These are phyloP conservation scores for Miichthys miiuy DNA, from an alignment of 2,797 vertebrate genomes.

Conservation along the genomic window DNA sequence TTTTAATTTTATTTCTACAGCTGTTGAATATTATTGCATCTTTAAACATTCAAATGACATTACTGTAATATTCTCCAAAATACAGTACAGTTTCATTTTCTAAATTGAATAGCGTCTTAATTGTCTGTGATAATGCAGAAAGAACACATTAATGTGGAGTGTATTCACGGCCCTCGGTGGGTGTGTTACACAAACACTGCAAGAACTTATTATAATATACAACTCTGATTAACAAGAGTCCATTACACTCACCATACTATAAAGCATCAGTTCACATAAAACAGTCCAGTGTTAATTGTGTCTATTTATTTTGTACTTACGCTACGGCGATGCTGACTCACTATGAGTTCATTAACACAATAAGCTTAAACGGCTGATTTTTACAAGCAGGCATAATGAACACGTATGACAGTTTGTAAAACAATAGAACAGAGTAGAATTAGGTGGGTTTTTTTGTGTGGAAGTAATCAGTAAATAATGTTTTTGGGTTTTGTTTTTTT, in stretches of 20 bases:
- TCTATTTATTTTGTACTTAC: constrained; percentile 11
- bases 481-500: not conserved
- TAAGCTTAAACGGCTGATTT: not conserved
- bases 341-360: not conserved
- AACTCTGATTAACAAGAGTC: constrained; percentile 16
- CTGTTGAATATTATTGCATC: not conserved
- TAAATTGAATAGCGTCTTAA: constrained; percentile 27
- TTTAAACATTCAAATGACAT: constrained; percentile 9
- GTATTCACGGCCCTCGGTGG: constrained; percentile 18
- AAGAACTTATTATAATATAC: not conserved
- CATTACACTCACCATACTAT: constrained; percentile 12
- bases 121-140: constrained; percentile 9
- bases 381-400: not conserved
- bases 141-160: not conserved
- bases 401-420: not conserved
- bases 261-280: constrained; percentile 22
- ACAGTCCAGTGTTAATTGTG: constrained; percentile 21
- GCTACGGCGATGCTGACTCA: not conserved
- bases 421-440: not conserved
- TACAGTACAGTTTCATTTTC: constrained; percentile 19
- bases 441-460: not conserved
- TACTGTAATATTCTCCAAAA: not conserved
- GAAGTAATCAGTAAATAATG: not conserved
- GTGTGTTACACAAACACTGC: constrained; percentile 16
- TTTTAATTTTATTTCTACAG: not conserved